phyloP scores from a whole-genome alignment of 2,797 vertebrate species.

The Lycodopsis pacificus region DNA sequence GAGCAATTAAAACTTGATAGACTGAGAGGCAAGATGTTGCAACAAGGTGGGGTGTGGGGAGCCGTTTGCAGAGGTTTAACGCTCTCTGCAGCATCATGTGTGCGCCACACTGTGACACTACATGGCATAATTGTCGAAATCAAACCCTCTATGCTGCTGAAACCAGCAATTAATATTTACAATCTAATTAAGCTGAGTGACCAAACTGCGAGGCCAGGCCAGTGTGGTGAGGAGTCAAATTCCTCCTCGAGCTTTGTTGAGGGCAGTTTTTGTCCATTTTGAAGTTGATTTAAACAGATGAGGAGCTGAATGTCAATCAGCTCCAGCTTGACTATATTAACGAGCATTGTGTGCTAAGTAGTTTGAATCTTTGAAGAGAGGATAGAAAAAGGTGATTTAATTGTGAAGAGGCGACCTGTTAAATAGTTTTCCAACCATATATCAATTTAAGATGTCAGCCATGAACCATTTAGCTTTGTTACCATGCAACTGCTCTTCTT shows the following conservation, averaged over 20 bases:
- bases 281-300: conserved; percentile 5
- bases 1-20: conserved; percentile 9
- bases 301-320: conserved; percentile 36
- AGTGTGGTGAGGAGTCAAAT: not conserved
- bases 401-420: conserved; percentile 31
- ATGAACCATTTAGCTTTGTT: conserved; percentile 50
- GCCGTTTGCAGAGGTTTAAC: conserved; percentile 11
- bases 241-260: conserved; percentile 10
- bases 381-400: conserved; percentile 28
- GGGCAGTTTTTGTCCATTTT: conserved; percentile 12
- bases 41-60: not conserved
- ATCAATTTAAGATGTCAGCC: conserved; percentile 47
- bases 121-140: conserved; percentile 5
- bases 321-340: conserved; percentile 7
- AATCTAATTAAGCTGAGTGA: conserved; percentile 37
- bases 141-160: conserved; percentile 40
- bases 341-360: conserved; percentile 7
- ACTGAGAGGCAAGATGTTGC: not conserved
- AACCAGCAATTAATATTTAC: conserved; percentile 46
- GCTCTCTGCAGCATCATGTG: conserved; percentile 1
- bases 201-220: conserved; percentile 9
- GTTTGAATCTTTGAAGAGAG: conserved; percentile 23
- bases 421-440: conserved; percentile 45
- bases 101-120: not conserved
- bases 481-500: conserved; percentile 22